A percentile compares a stretch with the other conserved stretches of the same genome.
Conservation (phyloP, 2,888 invertebrate genomes). For the Rapana venosa region DNA sequence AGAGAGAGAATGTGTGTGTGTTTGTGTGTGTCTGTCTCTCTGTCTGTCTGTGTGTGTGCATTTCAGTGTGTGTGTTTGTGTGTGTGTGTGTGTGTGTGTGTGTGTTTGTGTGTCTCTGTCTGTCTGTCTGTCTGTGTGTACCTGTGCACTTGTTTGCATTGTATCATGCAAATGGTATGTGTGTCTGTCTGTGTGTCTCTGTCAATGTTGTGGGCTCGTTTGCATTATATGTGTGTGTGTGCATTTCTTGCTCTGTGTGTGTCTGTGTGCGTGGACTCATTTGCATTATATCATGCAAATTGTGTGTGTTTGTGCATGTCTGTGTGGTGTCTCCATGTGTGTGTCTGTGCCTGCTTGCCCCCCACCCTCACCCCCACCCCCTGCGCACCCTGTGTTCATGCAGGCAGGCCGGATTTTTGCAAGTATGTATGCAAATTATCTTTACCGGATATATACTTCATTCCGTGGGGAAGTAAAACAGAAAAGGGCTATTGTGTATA, state of each 20-base stretch:
- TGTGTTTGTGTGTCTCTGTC: not conserved
- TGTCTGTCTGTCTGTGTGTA: no score
- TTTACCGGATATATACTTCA: no score
- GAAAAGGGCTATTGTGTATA: no score
- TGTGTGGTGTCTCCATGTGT: not conserved
- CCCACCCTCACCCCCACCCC: not conserved
- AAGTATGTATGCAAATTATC: no score
- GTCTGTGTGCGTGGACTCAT: not conserved
- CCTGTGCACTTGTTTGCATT: no score
- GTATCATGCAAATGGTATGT: not conserved
- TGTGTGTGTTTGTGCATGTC: not conserved
- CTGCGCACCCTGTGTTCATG: no score
- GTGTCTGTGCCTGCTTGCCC: not conserved
- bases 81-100: conserved; percentile 9
- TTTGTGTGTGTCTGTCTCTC: no score
- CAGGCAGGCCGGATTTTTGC: no score
- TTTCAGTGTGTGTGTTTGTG: not conserved
- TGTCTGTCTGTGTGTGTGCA: not conserved
- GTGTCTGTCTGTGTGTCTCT: conserved; percentile 5
- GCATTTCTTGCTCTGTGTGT: not conserved
- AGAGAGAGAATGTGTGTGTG: not conserved
- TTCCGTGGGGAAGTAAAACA: no score
- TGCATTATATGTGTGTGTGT: not conserved
- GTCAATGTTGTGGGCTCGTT: not conserved
- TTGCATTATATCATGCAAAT: not conserved